Evolutionary conservation across 2,113 vertebrate species (phyloP).

Genomic region (Lanius collurio): DNA sequence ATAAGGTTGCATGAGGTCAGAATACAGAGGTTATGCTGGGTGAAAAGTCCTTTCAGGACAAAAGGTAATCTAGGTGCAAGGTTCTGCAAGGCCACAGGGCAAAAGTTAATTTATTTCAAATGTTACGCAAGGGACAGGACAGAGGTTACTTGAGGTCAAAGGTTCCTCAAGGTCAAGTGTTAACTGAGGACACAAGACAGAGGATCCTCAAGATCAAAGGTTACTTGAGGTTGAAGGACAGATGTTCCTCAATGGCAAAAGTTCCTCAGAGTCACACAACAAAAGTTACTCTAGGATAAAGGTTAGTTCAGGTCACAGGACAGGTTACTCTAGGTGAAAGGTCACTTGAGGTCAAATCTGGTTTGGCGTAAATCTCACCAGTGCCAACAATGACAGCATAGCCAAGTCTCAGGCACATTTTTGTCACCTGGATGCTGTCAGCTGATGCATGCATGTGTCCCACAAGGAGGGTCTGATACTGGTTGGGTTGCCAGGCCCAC

Average conservation of each 20-base stretch:
- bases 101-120: neutral
- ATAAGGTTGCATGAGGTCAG: neutral
- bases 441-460: rapidly evolving
- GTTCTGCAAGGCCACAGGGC: neutral
- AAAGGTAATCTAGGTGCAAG: neutral
- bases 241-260: neutral
- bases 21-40: neutral
- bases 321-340: neutral
- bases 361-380: neutral
- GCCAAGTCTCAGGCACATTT: rapidly evolving
- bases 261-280: neutral
- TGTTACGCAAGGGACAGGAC: neutral
- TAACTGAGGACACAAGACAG: neutral
- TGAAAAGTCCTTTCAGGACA: neutral
- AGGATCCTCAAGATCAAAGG: neutral
- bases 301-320: neutral
- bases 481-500: neutral
- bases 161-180: neutral
- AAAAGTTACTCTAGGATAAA: neutral
- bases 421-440: neutral
- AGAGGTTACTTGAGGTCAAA: neutral
- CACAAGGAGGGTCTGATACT: rapidly evolving
- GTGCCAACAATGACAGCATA: rapidly evolving
- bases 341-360: neutral
- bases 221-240: neutral